These are phyloP conservation scores for Chironomus striatipennis DNA, from an alignment of 1,140 invertebrate species.

Conservation along the genomic window DNA sequence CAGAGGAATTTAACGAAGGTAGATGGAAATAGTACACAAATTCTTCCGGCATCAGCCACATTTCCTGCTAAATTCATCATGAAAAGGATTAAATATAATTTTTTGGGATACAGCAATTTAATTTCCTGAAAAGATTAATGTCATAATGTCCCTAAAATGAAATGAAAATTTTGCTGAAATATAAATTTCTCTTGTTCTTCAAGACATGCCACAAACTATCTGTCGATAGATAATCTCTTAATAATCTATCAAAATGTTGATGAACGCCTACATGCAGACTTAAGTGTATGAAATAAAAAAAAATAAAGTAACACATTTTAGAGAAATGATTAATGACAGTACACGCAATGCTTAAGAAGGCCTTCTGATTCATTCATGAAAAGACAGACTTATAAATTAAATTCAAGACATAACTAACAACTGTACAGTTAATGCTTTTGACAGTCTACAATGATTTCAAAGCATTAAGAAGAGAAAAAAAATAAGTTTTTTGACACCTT, in stretches of 20 bases:
- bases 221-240: conserved; percentile 12
- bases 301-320: background rate
- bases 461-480: background rate
- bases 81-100: too few species aligned
- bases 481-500: conserved; percentile 4
- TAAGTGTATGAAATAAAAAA: background rate
- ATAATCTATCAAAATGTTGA: conserved; percentile 14
- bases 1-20: too few species aligned
- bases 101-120: background rate
- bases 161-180: background rate
- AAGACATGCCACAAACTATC: background rate
- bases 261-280: background rate
- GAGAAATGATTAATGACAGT: background rate
- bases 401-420: background rate
- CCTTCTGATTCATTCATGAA: conserved; percentile 5
- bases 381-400: background rate
- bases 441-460: background rate
- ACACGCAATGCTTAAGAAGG: conserved; percentile 10
- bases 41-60: too few species aligned
- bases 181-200: background rate
- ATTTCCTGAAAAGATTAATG: background rate
- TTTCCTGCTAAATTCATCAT: too few species aligned
- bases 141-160: background rate
- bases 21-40: too few species aligned
- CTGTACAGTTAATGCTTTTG: conserved; percentile 12